Conservation (phyloP, 2,888 invertebrate genomes). For the Pandemis heparana region DNA sequence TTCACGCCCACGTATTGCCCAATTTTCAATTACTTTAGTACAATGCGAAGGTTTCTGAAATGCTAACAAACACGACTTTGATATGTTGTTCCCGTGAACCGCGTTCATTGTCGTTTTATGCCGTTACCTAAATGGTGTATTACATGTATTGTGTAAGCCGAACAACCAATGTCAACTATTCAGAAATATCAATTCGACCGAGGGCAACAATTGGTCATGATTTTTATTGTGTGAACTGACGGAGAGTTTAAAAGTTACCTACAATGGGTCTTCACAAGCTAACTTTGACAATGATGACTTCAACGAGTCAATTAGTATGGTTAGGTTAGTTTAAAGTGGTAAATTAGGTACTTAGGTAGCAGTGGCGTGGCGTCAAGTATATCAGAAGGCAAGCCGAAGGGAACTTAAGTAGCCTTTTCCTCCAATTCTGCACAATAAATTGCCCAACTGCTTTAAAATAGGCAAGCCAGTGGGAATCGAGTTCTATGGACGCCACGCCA, state of each 20-base stretch:
- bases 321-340: too few relatives aligned
- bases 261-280: neutral
- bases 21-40: slow-evolving; percentile 39
- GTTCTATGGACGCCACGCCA: too few relatives aligned
- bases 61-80: slow-evolving; percentile 67
- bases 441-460: too few relatives aligned
- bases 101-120: slow-evolving; percentile 48
- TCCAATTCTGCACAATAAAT: too few relatives aligned
- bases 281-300: neutral
- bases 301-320: neutral
- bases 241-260: neutral
- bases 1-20: slow-evolving; percentile 22
- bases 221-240: slow-evolving; percentile 17
- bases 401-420: too few relatives aligned
- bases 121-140: slow-evolving; percentile 37
- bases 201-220: slow-evolving; percentile 43
- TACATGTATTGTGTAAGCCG: slow-evolving; percentile 49
- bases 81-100: slow-evolving; percentile 49
- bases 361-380: too few relatives aligned
- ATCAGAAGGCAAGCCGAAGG: too few relatives aligned
- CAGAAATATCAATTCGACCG: slow-evolving; percentile 37
- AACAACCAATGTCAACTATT: slow-evolving; percentile 52
- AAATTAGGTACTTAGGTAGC: too few relatives aligned
- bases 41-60: slow-evolving; percentile 55
- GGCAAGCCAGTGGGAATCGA: too few relatives aligned